Conservation (phyloP, 2,888 invertebrate species). For the Danaus chrysippus region DNA sequence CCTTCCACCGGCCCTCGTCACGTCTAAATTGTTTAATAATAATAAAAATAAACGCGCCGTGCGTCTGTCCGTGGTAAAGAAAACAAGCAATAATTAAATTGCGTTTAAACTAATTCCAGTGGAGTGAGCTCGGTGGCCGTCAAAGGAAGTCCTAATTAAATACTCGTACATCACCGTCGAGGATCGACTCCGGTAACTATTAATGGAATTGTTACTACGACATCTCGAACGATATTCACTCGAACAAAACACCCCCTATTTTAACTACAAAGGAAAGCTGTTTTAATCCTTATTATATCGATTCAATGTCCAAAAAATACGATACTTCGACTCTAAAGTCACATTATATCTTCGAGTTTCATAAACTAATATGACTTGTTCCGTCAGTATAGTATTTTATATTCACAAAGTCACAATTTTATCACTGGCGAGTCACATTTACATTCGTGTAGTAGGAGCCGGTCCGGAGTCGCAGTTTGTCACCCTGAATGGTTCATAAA, state of each 20-base stretch:
- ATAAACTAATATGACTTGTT: no score
- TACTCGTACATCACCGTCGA: conserved; percentile 66
- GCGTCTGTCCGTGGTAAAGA: conserved; percentile 26
- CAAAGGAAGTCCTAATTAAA: conserved; percentile 73
- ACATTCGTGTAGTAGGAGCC: conserved; percentile 38
- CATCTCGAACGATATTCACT: conserved; percentile 17
- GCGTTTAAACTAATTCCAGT: conserved; percentile 39
- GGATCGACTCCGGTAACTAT: conserved; percentile 48
- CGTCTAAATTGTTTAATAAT: conserved; percentile 9
- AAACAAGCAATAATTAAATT: conserved; percentile 34
- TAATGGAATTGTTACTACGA: conserved; percentile 39
- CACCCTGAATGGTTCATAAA: conserved; percentile 74
- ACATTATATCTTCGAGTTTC: no score
- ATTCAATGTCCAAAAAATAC: no score
- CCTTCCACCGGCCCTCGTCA: background rate
- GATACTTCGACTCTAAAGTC: no score
- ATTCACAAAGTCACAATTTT: conserved; percentile 3
- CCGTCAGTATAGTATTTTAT: no score
- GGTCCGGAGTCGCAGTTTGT: conserved; percentile 63
- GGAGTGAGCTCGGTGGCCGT: conserved; percentile 34
- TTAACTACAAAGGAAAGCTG: no score
- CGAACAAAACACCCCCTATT: no score
- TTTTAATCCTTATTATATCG: no score
- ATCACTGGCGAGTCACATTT: background rate
- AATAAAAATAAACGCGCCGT: conserved; percentile 28